These are phyloP conservation scores for Odontomachus brunneus DNA, from an alignment of 1,140 invertebrate genomes.

Conservation along the genomic window DNA sequence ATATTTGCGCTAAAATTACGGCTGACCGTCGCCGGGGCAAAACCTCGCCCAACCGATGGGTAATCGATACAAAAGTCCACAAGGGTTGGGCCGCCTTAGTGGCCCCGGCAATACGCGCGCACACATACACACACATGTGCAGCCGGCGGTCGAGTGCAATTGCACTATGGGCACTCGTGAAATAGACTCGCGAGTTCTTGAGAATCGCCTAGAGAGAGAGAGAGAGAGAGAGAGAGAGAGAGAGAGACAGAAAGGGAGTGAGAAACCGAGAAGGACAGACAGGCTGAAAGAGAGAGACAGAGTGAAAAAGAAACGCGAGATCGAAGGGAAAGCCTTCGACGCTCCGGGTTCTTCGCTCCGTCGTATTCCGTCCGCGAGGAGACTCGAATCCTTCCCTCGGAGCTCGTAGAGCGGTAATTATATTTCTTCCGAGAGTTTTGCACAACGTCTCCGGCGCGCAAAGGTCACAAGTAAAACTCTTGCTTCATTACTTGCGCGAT, in stretches of 20 bases:
- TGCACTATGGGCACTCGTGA: slow-evolving; percentile 26
- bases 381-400: neutral
- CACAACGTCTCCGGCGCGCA: neutral
- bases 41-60: slow-evolving; percentile 82
- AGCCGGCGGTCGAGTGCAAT: slow-evolving; percentile 47
- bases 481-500: neutral
- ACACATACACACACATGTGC: slow-evolving; percentile 68
- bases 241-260: too few relatives aligned
- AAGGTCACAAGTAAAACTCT: slow-evolving; percentile 20
- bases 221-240: too few relatives aligned
- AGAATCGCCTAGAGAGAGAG: slow-evolving; percentile 20
- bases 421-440: neutral
- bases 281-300: slow-evolving; percentile 21
- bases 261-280: too few relatives aligned
- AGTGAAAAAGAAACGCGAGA: neutral
- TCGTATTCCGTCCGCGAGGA: neutral
- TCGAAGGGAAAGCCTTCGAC: slow-evolving; percentile 15
- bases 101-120: slow-evolving; percentile 67
- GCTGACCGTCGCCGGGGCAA: slow-evolving; percentile 68
- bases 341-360: neutral
- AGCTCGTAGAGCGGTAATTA: neutral
- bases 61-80: slow-evolving; percentile 85
- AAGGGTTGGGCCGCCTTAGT: slow-evolving; percentile 84
- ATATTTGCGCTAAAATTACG: slow-evolving; percentile 83
- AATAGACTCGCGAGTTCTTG: slow-evolving; percentile 33